Conservation (phyloP, 2,113 vertebrate genomes). For the Bufo gargarizans region DNA sequence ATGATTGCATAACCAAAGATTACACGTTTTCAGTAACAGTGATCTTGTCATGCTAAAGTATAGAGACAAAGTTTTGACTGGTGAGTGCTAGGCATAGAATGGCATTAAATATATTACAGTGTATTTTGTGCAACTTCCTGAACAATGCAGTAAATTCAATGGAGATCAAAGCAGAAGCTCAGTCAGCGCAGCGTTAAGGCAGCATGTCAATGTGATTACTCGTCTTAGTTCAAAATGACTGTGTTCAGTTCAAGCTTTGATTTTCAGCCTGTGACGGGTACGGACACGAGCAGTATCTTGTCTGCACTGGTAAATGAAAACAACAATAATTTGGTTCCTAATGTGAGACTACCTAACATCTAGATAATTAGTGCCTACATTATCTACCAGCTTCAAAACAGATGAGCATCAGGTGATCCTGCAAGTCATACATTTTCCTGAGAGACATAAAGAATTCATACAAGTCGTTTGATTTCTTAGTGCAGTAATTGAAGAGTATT, state of each 20-base stretch:
- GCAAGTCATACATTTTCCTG: neutral
- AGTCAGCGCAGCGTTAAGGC: neutral
- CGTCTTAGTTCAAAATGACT: constrained; percentile 8
- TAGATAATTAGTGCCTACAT: neutral
- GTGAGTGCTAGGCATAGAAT: neutral
- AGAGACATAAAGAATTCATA: neutral
- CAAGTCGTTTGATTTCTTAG: neutral
- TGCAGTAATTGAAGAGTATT: neutral
- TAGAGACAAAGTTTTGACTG: neutral
- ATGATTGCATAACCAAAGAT: neutral
- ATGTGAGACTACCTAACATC: neutral
- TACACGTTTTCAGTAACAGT: neutral
- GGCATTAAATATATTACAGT: neutral
- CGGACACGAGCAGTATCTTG: neutral
- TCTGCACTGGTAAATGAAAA: constrained; percentile 33
- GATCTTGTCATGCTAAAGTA: neutral
- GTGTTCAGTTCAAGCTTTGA: constrained; percentile 16
- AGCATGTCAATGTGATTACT: constrained; percentile 11
- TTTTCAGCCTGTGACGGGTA: constrained; percentile 9
- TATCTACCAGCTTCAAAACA: neutral
- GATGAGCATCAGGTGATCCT: neutral
- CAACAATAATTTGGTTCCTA: constrained; percentile 16
- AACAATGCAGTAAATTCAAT: constrained; percentile 7
- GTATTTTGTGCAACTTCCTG: neutral
- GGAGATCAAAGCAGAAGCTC: constrained; percentile 11